A percentile compares a stretch with the other conserved stretches of the same genome.
These are phyloP conservation scores for Drosophila ficusphila DNA, from an alignment of 1,140 invertebrate genomes.

Conservation along the genomic window DNA sequence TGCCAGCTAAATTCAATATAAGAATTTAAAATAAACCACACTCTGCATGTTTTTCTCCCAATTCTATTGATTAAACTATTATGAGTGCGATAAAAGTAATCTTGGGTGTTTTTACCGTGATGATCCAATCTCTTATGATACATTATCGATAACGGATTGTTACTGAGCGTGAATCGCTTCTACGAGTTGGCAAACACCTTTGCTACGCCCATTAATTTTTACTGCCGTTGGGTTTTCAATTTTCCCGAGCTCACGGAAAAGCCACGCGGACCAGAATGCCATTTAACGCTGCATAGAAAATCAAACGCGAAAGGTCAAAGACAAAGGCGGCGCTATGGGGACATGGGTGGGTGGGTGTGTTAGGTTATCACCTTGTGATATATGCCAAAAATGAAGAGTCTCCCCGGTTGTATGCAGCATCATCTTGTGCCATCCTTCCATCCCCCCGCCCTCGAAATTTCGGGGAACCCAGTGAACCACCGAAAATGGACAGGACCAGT, in stretches of 20 bases:
- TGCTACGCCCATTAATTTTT: constrained; percentile 79
- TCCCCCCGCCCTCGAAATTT: neutral
- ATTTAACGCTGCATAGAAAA: constrained; percentile 80
- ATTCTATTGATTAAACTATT: no score
- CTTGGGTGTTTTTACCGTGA: neutral
- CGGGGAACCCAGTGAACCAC: constrained; percentile 22
- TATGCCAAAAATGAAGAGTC: constrained; percentile 33
- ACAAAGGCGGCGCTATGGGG: constrained; percentile 1
- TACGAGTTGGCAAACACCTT: constrained; percentile 62
- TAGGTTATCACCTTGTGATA: constrained; percentile 60
- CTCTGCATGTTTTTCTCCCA: no score
- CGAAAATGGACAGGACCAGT: constrained; percentile 34
- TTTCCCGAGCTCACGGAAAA: constrained; percentile 43
- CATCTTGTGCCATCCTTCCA: neutral
- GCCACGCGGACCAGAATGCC: constrained; percentile 64
- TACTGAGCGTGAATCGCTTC: neutral
- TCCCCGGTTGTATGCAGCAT: constrained; percentile 1
- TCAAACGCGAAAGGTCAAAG: constrained; percentile 75
- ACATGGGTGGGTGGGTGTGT: neutral
- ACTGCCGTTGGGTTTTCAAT: constrained; percentile 78
- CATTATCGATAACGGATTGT: constrained; percentile 12
- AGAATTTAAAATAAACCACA: neutral
- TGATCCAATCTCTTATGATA: constrained; percentile 9
- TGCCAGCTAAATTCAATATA: neutral
- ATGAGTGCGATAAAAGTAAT: constrained; percentile 1